Evolutionary conservation across 2,113 vertebrate species (phyloP).

Genomic region (Myrmecophaga tridactyla): DNA sequence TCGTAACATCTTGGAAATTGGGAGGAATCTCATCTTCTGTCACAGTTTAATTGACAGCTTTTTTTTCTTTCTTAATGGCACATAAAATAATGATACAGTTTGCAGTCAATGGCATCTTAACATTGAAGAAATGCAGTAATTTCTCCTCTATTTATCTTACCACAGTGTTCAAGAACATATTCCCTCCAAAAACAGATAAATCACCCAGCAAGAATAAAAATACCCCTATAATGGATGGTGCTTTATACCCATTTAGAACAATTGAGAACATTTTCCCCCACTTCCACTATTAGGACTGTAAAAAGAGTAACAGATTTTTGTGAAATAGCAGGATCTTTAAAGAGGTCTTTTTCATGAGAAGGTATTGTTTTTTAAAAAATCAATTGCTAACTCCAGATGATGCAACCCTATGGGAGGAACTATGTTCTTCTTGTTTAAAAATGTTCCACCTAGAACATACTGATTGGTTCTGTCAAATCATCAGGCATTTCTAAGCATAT

Average conservation of each 20-base stretch:
- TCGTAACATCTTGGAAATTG: conserved; percentile 29
- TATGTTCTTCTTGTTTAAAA: neutral
- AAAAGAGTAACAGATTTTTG: conserved; percentile 43
- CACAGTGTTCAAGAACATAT: neutral
- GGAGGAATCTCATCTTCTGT: neutral
- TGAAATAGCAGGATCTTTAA: conserved; percentile 30
- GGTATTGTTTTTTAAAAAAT: neutral
- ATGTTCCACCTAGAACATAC: neutral
- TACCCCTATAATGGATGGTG: neutral
- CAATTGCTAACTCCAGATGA: neutral
- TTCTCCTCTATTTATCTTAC: neutral
- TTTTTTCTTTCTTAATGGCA: neutral
- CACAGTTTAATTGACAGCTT: neutral
- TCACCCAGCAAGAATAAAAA: conserved; percentile 38
- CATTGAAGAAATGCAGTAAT: neutral
- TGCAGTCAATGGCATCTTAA: neutral
- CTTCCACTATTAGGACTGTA: neutral
- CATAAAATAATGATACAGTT: neutral
- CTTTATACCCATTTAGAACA: conserved; percentile 8
- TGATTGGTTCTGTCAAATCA: neutral
- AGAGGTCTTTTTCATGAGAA: neutral
- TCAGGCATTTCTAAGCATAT: neutral
- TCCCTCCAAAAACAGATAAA: neutral
- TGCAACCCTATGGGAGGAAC: neutral
- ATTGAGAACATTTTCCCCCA: neutral